A percentile compares a stretch with the other conserved stretches of the same genome.
phyloP scores from a whole-genome alignment of 2,888 invertebrate genomes.

The Dynastes hyllus region DNA sequence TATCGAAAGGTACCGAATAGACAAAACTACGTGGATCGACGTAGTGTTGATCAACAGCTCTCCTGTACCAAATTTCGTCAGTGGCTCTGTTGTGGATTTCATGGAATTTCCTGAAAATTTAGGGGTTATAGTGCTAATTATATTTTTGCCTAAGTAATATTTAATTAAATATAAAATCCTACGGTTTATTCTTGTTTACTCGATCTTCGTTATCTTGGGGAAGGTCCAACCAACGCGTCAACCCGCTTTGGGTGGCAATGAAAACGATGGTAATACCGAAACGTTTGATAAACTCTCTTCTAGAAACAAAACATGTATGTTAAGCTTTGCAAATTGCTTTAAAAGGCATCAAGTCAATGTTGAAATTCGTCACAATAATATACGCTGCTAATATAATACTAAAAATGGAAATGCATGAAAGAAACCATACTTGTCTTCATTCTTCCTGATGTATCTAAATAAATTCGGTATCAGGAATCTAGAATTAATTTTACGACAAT shows the following conservation, averaged over 20 bases:
- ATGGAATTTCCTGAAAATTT: constrained; percentile 77
- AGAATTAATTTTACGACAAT: no score
- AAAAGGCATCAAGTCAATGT: no score
- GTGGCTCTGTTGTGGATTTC: constrained; percentile 84
- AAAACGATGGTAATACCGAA: constrained; percentile 91
- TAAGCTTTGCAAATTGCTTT: not conserved
- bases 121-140: no score
- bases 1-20: constrained; percentile 84
- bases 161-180: constrained; percentile 50
- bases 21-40: constrained; percentile 86
- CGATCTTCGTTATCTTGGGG: constrained; percentile 74
- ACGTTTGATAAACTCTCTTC: constrained; percentile 82
- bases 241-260: constrained; percentile 91
- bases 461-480: no score
- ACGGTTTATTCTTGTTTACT: constrained; percentile 60
- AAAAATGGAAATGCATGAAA: no score
- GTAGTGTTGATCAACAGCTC: constrained; percentile 91
- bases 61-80: constrained; percentile 91
- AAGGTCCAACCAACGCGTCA: constrained; percentile 91
- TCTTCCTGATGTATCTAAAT: no score
- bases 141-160: not conserved
- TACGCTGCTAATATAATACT: no score
- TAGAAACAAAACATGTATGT: constrained; percentile 47
- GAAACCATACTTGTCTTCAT: no score
- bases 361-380: no score